Percentiles rank a stretch among this genome's conserved stretches.
phyloP scores from a whole-genome alignment of 2,888 invertebrate species.

The Plebejus anna region DNA sequence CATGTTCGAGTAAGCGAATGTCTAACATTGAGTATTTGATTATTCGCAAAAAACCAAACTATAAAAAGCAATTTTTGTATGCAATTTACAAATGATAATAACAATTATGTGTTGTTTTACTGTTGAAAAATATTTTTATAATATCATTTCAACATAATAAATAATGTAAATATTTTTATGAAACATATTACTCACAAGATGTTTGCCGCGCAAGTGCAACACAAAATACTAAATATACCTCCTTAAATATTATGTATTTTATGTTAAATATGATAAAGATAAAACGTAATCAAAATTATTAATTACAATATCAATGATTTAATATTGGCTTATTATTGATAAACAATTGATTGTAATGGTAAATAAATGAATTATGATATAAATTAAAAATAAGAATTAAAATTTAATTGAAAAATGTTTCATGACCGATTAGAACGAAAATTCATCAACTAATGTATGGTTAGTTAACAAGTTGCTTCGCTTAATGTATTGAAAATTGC shows the following conservation, averaged over 20 bases:
- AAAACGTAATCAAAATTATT: neutral
- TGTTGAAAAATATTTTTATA: no score
- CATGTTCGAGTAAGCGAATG: neutral
- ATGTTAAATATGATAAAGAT: neutral
- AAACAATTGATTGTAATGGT: neutral
- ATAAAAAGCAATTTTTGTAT: no score
- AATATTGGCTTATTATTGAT: neutral
- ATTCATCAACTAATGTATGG: no score
- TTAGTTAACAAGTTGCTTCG: neutral
- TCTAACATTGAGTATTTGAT: no score
- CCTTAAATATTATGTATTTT: neutral
- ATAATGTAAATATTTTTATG: neutral
- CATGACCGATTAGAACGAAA: neutral
- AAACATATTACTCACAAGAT: neutral
- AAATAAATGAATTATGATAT: neutral
- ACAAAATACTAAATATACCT: neutral
- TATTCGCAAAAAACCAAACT: no score
- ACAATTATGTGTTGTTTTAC: no score
- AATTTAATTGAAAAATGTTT: neutral
- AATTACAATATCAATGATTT: neutral
- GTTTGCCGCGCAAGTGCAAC: neutral
- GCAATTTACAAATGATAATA: no score
- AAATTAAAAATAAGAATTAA: neutral
- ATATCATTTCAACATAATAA: no score
- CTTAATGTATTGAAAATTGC: neutral